Evolutionary conservation across 2,888 invertebrate genomes (phyloP).

Genomic region (Odontocerum albicorne): DNA sequence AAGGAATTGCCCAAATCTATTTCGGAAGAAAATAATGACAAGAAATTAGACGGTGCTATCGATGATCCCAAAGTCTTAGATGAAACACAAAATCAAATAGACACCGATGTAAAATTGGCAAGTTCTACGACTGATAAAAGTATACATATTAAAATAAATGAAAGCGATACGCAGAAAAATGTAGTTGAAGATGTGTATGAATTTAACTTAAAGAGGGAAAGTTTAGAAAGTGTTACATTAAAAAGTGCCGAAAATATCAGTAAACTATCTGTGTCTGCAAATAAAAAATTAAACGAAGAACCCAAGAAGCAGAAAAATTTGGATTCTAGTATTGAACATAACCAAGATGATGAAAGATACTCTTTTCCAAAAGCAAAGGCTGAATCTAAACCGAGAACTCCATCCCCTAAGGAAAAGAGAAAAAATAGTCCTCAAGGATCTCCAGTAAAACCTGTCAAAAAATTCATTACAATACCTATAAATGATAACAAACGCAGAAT

Average conservation of each 20-base stretch:
- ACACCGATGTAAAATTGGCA: background rate
- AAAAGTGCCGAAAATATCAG: too few relatives aligned
- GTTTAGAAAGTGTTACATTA: too few relatives aligned
- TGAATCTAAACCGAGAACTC: slow-evolving; percentile 25
- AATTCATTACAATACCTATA: slow-evolving; percentile 27
- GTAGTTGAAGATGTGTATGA: too few relatives aligned
- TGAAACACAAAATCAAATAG: background rate
- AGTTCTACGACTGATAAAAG: too few relatives aligned
- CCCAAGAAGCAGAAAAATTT: slow-evolving; percentile 3
- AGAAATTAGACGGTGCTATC: background rate
- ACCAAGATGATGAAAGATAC: slow-evolving; percentile 36
- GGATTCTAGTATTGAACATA: slow-evolving; percentile 35
- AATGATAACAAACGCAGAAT: slow-evolving; percentile 55
- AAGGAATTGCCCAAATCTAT: background rate
- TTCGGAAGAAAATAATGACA: slow-evolving; percentile 1
- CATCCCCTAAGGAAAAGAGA: slow-evolving; percentile 7
- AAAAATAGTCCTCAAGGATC: slow-evolving; percentile 11
- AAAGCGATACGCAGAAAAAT: too few relatives aligned
- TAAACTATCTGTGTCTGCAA: too few relatives aligned
- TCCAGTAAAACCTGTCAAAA: slow-evolving; percentile 40
- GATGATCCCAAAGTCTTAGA: background rate
- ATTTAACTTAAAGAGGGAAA: too few relatives aligned
- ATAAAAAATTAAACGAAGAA: background rate
- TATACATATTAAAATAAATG: too few relatives aligned
- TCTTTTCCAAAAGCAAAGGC: slow-evolving; percentile 32